A percentile compares a stretch with the other conserved stretches of the same genome.
These are phyloP conservation scores for Maconellicoccus hirsutus DNA, from an alignment of 1,140 invertebrate genomes.

Conservation along the genomic window DNA sequence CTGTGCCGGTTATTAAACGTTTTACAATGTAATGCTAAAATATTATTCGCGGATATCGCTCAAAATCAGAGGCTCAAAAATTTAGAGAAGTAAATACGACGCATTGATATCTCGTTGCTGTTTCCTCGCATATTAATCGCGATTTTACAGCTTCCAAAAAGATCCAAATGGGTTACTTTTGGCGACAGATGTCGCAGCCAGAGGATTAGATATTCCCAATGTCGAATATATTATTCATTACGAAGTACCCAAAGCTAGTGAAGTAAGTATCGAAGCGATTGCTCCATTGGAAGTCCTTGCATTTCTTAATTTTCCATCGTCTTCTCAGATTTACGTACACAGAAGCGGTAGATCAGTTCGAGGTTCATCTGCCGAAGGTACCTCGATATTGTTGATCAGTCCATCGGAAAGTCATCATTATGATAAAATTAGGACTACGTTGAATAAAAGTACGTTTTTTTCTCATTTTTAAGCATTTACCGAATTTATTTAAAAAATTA, in stretches of 20 bases:
- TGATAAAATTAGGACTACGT: neutral
- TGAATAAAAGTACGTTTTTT: neutral
- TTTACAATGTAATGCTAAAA: constrained; percentile 62
- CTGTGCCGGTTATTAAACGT: constrained; percentile 69
- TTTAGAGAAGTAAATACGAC: constrained; percentile 51
- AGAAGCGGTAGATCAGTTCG: constrained; percentile 91
- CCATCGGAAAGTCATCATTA: neutral
- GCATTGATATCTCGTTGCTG: neutral
- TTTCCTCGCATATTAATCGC: constrained; percentile 31
- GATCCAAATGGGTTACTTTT: constrained; percentile 66
- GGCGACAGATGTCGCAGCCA: constrained; percentile 93
- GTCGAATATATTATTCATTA: constrained; percentile 96
- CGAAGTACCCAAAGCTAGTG: constrained; percentile 87
- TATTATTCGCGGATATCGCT: constrained; percentile 89
- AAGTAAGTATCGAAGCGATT: constrained; percentile 44
- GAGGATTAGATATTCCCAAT: constrained; percentile 89
- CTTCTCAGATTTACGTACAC: constrained; percentile 74
- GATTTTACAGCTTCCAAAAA: constrained; percentile 53
- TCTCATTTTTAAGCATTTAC: too few relatives aligned
- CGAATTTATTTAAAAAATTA: too few relatives aligned
- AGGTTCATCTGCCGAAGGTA: constrained; percentile 50
- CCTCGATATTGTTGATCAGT: neutral
- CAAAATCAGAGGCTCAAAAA: constrained; percentile 90
- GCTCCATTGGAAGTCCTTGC: constrained; percentile 13
- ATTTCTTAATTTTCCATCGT: too few relatives aligned